Conservation (phyloP, 2,888 invertebrate genomes). For the Crematogaster levior region DNA sequence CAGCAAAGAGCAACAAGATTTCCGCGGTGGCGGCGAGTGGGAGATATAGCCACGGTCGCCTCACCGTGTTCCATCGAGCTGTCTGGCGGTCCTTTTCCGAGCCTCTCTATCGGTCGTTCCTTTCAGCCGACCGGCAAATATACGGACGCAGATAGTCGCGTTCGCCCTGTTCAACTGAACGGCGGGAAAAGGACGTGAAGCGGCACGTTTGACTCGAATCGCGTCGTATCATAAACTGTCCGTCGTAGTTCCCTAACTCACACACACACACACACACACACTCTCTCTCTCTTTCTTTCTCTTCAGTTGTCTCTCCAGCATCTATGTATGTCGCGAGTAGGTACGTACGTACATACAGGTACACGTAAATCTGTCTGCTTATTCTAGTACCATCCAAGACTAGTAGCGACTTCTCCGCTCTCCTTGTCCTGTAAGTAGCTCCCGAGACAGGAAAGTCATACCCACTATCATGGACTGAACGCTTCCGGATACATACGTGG, state of each 20-base stretch:
- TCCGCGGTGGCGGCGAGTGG: slow-evolving; percentile 23
- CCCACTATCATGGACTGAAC: slow-evolving; percentile 48
- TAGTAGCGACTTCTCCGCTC: slow-evolving; percentile 54
- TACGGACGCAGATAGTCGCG: slow-evolving; percentile 44
- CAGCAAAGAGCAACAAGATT: slow-evolving; percentile 9
- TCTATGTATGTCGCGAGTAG: slow-evolving; percentile 45
- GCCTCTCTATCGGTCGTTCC: slow-evolving; percentile 8
- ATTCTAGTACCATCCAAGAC: slow-evolving; percentile 53
- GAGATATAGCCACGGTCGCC: slow-evolving; percentile 32
- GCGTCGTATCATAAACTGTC: slow-evolving; percentile 83
- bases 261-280: too few species aligned
- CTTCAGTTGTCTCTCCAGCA: slow-evolving; percentile 39
- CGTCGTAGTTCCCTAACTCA: slow-evolving; percentile 75
- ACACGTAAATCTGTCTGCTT: slow-evolving; percentile 65
- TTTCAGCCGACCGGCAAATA: slow-evolving; percentile 46
- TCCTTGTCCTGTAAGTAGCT: slow-evolving; percentile 42
- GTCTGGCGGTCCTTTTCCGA: slow-evolving; percentile 32
- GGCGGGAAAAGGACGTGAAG: slow-evolving; percentile 67
- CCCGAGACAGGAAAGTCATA: slow-evolving; percentile 61
- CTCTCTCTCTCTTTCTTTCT: slow-evolving; percentile 13
- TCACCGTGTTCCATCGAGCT: slow-evolving; percentile 39
- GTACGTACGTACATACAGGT: slow-evolving; percentile 61
- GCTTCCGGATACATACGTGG: too few species aligned
- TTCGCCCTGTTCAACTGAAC: background rate
- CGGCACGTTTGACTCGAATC: slow-evolving; percentile 83